Percentiles rank a stretch among this genome's conserved stretches.
phyloP scores from a whole-genome alignment of 2,888 invertebrate species.

The Panzeria rudis region DNA sequence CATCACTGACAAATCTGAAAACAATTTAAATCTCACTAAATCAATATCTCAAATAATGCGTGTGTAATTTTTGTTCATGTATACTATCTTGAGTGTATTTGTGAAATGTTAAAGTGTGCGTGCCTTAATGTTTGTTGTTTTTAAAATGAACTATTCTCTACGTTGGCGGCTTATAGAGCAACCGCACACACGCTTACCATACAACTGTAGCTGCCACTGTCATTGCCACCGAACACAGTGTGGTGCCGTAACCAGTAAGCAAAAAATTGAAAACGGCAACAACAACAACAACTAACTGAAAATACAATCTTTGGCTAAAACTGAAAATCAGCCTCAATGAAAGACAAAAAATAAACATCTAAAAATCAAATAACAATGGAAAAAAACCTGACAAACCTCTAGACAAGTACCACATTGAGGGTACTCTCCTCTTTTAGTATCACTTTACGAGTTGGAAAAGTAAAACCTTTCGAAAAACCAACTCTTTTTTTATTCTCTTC shows the following conservation, averaged over 20 bases:
- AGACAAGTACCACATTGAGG: slow-evolving; percentile 54
- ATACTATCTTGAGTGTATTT: slow-evolving; percentile 60
- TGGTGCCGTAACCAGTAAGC: slow-evolving; percentile 80
- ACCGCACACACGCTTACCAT: slow-evolving; percentile 73
- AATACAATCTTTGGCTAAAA: slow-evolving; percentile 59
- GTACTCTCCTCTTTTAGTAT: slow-evolving; percentile 14
- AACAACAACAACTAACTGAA: slow-evolving; percentile 43
- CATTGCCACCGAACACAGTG: slow-evolving; percentile 84
- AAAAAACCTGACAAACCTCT: slow-evolving; percentile 64
- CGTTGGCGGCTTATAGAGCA: slow-evolving; percentile 77
- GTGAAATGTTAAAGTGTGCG: slow-evolving; percentile 66
- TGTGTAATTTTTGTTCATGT: neutral
- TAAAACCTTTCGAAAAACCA: slow-evolving; percentile 58
- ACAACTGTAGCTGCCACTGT: slow-evolving; percentile 83
- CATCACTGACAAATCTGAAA: slow-evolving; percentile 37
- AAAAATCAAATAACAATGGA: slow-evolving; percentile 42
- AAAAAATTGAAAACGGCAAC: slow-evolving; percentile 5
- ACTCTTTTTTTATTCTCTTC: slow-evolving; percentile 46
- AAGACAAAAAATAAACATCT: slow-evolving; percentile 47
- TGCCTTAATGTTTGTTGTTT: slow-evolving; percentile 55
- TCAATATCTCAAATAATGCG: slow-evolving; percentile 20
- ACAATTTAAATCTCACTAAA: slow-evolving; percentile 37
- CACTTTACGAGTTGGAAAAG: slow-evolving; percentile 7
- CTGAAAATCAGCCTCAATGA: slow-evolving; percentile 56
- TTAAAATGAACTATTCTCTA: slow-evolving; percentile 70